Base-by-base conservation (phyloP, 2,888 invertebrate genomes). In the Acleris sparsana region DNA sequence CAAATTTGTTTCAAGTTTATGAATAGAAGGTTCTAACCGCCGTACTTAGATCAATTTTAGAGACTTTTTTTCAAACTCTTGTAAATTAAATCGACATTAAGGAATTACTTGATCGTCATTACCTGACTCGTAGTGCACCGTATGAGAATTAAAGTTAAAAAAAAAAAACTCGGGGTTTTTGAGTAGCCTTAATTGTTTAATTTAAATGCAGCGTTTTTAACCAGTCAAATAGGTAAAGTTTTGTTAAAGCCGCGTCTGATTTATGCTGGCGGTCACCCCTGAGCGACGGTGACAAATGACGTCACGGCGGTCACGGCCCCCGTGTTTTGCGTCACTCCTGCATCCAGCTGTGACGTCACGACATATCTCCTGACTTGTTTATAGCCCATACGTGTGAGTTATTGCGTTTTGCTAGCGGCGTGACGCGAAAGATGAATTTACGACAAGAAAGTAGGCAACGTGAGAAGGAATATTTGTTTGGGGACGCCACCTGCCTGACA, bases 271-370 rank as follows among this genome's bases (percentile, higher is more conserved):
- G 78, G 81, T 80, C 76, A 79, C 73, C 73, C 73, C 70, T 78
- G 80, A 82, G 77, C 79, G 89, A 87, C 88, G 80, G 77, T 85
- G 85, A 90, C 83, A 84, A 88, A 90, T 87, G 83, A 87, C 86
- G 83, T 86, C 85, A 86, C 79, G 71, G 68, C 76, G 82, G 80
- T 84, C 86, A 83, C 77, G 79, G 78, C 72, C 80, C 80, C 79
- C 80, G 80, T 85, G 83, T 85, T 84, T 82, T 80, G 77, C 82
- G 83, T 85, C 84, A 84, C 80, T 80, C 79, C 79, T 72, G 66
- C 55, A 67, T 63, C 13, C 48, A 20, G 39, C 13, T 13, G 60
- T 66, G 63, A 63, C 70, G 65, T 68, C 66, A 66, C 63, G 25
- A 55, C 63, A 62, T 64, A 62, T 57, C 66, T 61, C 55, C 58